A percentile compares a stretch with the other conserved stretches of the same genome.
These are phyloP conservation scores for Ophion ventricosus DNA, from an alignment of 2,888 invertebrate genomes.

Conservation along the genomic window DNA sequence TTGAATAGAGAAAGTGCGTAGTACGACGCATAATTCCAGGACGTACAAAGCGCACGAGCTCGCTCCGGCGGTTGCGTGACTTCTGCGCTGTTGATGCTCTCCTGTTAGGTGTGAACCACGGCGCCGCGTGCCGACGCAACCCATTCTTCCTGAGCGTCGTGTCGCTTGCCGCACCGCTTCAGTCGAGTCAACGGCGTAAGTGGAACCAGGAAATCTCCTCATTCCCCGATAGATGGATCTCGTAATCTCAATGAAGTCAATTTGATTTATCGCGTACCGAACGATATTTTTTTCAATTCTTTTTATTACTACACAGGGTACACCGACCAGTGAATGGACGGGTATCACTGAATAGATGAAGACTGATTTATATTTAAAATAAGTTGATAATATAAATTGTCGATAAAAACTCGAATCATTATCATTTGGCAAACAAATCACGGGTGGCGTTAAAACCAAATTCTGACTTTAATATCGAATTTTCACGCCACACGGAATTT, in stretches of 20 bases:
- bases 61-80: slow-evolving; percentile 37
- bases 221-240: background rate
- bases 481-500: too few relatives aligned
- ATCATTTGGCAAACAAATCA: too few relatives aligned
- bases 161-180: background rate
- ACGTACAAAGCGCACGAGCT: background rate
- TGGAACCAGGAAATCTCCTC: background rate
- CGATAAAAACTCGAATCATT: too few relatives aligned
- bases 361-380: too few relatives aligned
- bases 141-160: slow-evolving; percentile 71
- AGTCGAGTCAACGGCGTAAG: background rate
- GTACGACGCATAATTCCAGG: background rate
- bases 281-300: too few relatives aligned
- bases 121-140: slow-evolving; percentile 83
- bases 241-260: background rate
- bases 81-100: slow-evolving; percentile 71
- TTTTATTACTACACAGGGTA: too few relatives aligned
- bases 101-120: slow-evolving; percentile 82
- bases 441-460: too few relatives aligned
- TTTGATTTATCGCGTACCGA: background rate
- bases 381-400: too few relatives aligned
- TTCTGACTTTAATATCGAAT: too few relatives aligned
- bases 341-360: too few relatives aligned
- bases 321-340: too few relatives aligned
- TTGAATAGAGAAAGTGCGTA: background rate